Conservation (phyloP, 2,113 vertebrate genomes). For the Tetraodon nigroviridis region DNA sequence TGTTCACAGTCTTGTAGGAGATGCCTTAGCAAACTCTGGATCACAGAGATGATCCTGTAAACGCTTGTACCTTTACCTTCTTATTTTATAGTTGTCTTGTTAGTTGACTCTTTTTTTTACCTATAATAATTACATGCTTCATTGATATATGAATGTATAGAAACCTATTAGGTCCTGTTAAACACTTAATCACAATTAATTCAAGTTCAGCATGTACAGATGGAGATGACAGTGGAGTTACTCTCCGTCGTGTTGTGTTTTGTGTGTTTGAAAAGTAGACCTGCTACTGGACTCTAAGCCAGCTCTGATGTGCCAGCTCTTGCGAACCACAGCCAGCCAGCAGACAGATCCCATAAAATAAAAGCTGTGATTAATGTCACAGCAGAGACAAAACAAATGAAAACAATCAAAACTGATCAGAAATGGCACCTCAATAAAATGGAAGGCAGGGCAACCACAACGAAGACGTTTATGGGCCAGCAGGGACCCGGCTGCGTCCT, state of each 20-base stretch:
- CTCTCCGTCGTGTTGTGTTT: conserved; percentile 29
- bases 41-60: too few relatives aligned
- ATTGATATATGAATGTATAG: too few relatives aligned
- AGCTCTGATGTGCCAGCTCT: conserved; percentile 3
- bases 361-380: conserved; percentile 54
- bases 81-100: too few relatives aligned
- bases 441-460: conserved; percentile 50
- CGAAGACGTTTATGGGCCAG: conserved; percentile 53
- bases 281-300: conserved; percentile 14
- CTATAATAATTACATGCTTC: too few relatives aligned
- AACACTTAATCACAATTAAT: too few relatives aligned
- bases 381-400: conserved; percentile 58
- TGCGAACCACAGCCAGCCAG: conserved; percentile 39
- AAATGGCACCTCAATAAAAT: conserved; percentile 52
- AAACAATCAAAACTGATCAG: conserved; percentile 65
- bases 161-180: too few relatives aligned
- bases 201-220: too few relatives aligned
- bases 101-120: too few relatives aligned
- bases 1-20: too few relatives aligned
- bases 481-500: conserved; percentile 50
- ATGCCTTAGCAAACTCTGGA: too few relatives aligned
- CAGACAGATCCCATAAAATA: conserved; percentile 28
- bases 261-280: conserved; percentile 27
- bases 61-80: too few relatives aligned
- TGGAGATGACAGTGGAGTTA: neutral